Conservation (phyloP, 2,113 vertebrate species). For the Helogale parvula region DNA sequence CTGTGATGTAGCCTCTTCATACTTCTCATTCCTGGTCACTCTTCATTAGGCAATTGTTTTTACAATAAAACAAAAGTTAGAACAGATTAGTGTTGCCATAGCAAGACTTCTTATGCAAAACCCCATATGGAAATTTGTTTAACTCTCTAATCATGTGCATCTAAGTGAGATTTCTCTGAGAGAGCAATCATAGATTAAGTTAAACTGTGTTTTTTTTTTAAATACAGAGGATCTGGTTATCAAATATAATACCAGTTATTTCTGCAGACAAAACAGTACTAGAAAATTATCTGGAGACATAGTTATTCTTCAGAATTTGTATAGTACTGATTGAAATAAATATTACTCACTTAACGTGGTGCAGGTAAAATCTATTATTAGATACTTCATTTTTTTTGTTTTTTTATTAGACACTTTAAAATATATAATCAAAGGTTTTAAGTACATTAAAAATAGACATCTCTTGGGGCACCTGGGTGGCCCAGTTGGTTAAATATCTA, state of each 20-base stretch:
- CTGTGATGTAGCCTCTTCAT: not conserved
- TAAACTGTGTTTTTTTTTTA: not conserved
- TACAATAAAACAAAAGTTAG: not conserved
- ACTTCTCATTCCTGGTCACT: not conserved
- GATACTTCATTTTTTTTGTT: not conserved
- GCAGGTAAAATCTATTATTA: not conserved
- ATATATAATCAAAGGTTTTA: not conserved
- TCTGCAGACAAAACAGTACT: not conserved
- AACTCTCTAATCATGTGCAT: not conserved
- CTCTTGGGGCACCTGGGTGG: too few species aligned
- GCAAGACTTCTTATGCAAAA: not conserved
- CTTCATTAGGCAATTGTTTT: not conserved
- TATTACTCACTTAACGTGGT: not conserved
- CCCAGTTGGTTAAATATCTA: too few species aligned
- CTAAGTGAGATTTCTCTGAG: not conserved
- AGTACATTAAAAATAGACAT: not conserved
- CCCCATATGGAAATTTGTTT: not conserved
- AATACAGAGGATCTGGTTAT: not conserved
- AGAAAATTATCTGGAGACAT: not conserved
- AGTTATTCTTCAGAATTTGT: not conserved
- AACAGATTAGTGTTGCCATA: not conserved
- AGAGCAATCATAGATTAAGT: not conserved
- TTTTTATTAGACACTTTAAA: not conserved
- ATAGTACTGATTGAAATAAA: not conserved
- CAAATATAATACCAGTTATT: slow-evolving; percentile 6